These are phyloP conservation scores for Trididemnum nubilum DNA, from an alignment of 23 tunicate species.

Conservation along the genomic window DNA sequence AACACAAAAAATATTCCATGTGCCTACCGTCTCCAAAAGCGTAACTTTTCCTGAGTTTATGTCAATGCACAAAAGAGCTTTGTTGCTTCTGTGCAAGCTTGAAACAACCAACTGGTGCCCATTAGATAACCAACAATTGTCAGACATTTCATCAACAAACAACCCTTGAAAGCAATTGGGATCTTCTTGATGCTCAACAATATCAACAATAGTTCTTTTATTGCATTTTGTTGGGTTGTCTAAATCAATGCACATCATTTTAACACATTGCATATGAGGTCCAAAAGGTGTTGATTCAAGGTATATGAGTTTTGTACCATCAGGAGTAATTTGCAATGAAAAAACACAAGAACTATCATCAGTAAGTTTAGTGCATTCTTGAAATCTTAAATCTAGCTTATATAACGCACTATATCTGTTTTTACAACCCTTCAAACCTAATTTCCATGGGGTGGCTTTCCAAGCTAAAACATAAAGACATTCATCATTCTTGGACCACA, in stretches of 20 bases:
- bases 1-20: slow-evolving; percentile 40
- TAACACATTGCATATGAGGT: slow-evolving; percentile 75
- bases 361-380: background rate
- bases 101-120: slow-evolving; percentile 17
- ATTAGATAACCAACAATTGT: slow-evolving; percentile 40
- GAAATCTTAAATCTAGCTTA: background rate
- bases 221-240: background rate
- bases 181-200: slow-evolving; percentile 24
- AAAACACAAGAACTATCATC: slow-evolving; percentile 35
- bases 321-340: slow-evolving; percentile 57
- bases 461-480: slow-evolving; percentile 54
- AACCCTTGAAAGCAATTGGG: slow-evolving; percentile 55
- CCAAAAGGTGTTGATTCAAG: slow-evolving; percentile 49
- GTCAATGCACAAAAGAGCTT: slow-evolving; percentile 33
- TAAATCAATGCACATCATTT: slow-evolving; percentile 41
- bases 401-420: slow-evolving; percentile 57
- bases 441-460: slow-evolving; percentile 60
- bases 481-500: slow-evolving; percentile 61
- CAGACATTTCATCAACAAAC: slow-evolving; percentile 28
- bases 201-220: slow-evolving; percentile 37
- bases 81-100: slow-evolving; percentile 47
- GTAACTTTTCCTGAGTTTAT: slow-evolving; percentile 42
- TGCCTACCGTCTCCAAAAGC: slow-evolving; percentile 38
- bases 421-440: slow-evolving; percentile 69
- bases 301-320: slow-evolving; percentile 38